phyloP scores from a whole-genome alignment of 2,888 invertebrate genomes.

The Mamestra brassicae region DNA sequence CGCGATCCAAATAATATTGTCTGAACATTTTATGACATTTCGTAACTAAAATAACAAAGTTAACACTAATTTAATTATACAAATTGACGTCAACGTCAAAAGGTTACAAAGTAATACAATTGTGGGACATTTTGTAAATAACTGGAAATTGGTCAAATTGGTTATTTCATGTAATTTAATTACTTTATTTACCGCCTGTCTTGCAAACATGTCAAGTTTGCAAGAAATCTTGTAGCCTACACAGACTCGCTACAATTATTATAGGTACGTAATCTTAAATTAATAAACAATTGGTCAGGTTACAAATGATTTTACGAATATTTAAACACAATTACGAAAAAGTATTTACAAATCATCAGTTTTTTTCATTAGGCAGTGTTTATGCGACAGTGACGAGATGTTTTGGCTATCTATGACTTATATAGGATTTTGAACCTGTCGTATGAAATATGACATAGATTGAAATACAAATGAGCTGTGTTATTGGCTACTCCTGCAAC shows the following conservation, averaged over 20 bases:
- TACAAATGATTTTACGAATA: background rate
- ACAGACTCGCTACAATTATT: background rate
- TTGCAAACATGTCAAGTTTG: background rate
- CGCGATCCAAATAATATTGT: slow-evolving; percentile 59
- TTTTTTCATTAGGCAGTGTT: slow-evolving; percentile 4
- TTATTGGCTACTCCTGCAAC: no score
- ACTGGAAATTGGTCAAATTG: slow-evolving; percentile 5
- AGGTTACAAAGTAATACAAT: slow-evolving; percentile 18
- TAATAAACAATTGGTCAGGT: background rate
- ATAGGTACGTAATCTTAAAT: background rate
- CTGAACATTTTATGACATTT: slow-evolving; percentile 46
- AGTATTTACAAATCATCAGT: background rate
- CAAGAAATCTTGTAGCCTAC: background rate
- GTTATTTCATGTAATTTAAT: slow-evolving; percentile 9
- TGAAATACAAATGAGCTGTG: no score
- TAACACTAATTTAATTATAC: background rate
- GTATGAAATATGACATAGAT: no score
- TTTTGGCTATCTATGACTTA: background rate
- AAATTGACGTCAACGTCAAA: slow-evolving; percentile 26
- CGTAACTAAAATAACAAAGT: slow-evolving; percentile 24
- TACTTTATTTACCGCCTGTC: background rate
- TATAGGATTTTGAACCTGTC: background rate
- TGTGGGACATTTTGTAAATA: slow-evolving; percentile 8
- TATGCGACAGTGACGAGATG: slow-evolving; percentile 1
- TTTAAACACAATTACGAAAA: background rate